Percentiles rank a stretch among this genome's conserved stretches.
Conservation (phyloP, 2,888 invertebrate genomes). For the Acronicta alni region DNA sequence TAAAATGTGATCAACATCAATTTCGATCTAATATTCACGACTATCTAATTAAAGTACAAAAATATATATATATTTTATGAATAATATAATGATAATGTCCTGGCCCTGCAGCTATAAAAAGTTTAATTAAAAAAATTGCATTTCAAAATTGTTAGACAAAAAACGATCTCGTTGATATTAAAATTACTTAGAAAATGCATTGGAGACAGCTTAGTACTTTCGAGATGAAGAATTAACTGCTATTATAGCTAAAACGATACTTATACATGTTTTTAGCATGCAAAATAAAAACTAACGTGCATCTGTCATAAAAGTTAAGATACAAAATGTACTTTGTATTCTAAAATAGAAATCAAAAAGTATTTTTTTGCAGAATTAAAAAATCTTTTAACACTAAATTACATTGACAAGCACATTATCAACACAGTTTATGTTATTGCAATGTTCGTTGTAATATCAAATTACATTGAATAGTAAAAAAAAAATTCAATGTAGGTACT, state of each 20-base stretch:
- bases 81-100: background rate
- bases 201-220: slow-evolving; percentile 1
- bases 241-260: background rate
- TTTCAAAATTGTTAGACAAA: background rate
- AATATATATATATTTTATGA: slow-evolving; percentile 32
- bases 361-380: background rate
- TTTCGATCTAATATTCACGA: slow-evolving; percentile 4
- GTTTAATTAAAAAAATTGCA: slow-evolving; percentile 1
- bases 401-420: background rate
- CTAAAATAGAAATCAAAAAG: background rate
- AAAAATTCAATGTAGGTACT: too few species aligned
- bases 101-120: slow-evolving; percentile 10
- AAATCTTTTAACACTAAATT: background rate
- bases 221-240: slow-evolving; percentile 5
- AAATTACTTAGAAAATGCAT: slow-evolving; percentile 6
- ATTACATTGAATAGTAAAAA: slow-evolving; percentile 8
- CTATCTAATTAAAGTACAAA: slow-evolving; percentile 24
- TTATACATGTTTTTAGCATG: background rate
- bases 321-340: slow-evolving; percentile 5
- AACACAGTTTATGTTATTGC: slow-evolving; percentile 8
- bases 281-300: background rate
- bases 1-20: background rate
- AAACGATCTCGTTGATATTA: background rate
- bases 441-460: slow-evolving; percentile 15
- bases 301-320: slow-evolving; percentile 4